These are phyloP conservation scores for Ctenicera cuprea DNA, from an alignment of 2,888 invertebrate species.

Conservation along the genomic window DNA sequence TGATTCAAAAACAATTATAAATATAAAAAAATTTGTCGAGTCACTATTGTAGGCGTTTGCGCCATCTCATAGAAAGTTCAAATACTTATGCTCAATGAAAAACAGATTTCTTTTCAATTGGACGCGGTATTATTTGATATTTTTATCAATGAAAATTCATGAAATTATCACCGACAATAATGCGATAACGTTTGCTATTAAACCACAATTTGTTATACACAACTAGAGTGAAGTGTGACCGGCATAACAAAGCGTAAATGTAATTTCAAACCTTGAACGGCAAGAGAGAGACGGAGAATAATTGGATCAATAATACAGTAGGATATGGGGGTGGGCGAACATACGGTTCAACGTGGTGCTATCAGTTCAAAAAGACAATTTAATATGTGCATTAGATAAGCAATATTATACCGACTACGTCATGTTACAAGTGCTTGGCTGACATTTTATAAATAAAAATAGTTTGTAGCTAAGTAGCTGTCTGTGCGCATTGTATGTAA, in stretches of 20 bases:
- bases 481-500: not conserved
- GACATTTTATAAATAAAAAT: slow-evolving; percentile 21
- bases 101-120: not conserved
- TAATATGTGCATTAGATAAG: slow-evolving; percentile 53
- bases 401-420: slow-evolving; percentile 29
- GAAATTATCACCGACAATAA: slow-evolving; percentile 4
- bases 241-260: not conserved
- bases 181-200: slow-evolving; percentile 11
- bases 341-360: slow-evolving; percentile 50
- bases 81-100: too few relatives aligned
- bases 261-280: not conserved
- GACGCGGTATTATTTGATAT: not conserved
- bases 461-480: not conserved
- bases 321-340: slow-evolving; percentile 55
- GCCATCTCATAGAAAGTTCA: too few relatives aligned
- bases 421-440: slow-evolving; percentile 24
- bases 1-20: too few relatives aligned
- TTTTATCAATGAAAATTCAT: not conserved
- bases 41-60: too few relatives aligned
- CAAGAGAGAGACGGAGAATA: not conserved
- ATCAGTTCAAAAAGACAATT: slow-evolving; percentile 51
- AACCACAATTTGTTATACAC: not conserved
- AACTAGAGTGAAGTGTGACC: not conserved
- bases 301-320: slow-evolving; percentile 54
- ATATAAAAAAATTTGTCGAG: too few relatives aligned